phyloP scores from a whole-genome alignment of 2,113 vertebrate species.

The Muntiacus muntjak region DNA sequence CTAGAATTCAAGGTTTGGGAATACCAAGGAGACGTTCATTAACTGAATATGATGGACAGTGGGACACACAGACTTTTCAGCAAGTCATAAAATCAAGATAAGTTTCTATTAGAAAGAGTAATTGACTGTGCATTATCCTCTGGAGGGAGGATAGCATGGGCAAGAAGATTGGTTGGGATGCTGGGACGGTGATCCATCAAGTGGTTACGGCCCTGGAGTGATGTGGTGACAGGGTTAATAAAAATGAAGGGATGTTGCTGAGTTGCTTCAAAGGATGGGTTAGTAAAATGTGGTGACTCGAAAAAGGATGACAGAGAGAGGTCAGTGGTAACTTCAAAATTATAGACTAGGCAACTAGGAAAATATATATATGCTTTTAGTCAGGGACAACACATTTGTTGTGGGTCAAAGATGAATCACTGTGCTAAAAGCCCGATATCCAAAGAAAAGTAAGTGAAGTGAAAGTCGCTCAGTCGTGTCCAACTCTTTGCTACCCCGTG shows the following conservation, averaged over 20 bases:
- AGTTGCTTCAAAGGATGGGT: not conserved
- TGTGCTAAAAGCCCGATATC: not conserved
- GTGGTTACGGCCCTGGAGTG: not conserved
- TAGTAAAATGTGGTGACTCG: not conserved
- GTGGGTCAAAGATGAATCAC: not conserved
- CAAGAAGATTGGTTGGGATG: not conserved
- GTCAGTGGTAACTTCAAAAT: not conserved
- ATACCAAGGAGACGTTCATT: not conserved
- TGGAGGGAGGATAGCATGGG: not conserved
- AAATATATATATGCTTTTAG: not conserved
- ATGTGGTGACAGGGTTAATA: slow-evolving; percentile 38
- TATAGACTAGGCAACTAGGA: not conserved
- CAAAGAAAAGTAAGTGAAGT: not conserved
- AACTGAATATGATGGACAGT: not conserved
- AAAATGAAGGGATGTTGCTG: not conserved
- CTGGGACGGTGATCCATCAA: not conserved
- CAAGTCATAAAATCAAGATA: not conserved
- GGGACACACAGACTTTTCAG: not conserved
- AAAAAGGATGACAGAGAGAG: not conserved
- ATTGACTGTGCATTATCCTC: not conserved
- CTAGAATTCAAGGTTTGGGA: not conserved
- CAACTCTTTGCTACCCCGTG: not conserved
- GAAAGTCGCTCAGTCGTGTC: not conserved
- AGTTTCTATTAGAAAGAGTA: slow-evolving; percentile 22
- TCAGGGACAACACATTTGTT: not conserved